Evolutionary conservation across 2,113 vertebrate genomes (phyloP), one percentile per base, ranked within the genome.

Genomic region (Vulpes vulpes): DNA sequence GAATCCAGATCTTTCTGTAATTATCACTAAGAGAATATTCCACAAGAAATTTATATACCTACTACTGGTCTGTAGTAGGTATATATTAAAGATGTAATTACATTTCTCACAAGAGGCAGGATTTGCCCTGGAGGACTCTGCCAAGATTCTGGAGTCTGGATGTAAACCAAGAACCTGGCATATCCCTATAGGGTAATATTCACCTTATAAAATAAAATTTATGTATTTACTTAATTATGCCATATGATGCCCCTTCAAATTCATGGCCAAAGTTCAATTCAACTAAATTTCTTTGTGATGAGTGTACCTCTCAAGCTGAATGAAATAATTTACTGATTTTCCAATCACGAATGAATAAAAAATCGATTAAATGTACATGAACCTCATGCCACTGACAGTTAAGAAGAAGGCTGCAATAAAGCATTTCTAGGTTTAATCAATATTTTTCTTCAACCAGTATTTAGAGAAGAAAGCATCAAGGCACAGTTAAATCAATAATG

Each of bases 181-280:
- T 93, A 87, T 97, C 92, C 96, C 96, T 71, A 15, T 51, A 91
- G 96, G 79, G 73, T 71, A 97, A 97, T 98, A 97, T 2, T 91
- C 97, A 98, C 97, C 67, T 97, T 97, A 89, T 97, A 97, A 98
- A 97, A 94, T 82, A 95, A 96, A 96, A 97, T 96, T 93, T 95
- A 97, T 97, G 67, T 97, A 91, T 98, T 98, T 97, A 96, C 57
- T 96, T 96, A 98, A 97, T 97, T 91, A 97, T 94, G 95, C 79
- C 93, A 89, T 91, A n/a, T 12, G 30, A 97, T 96, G 89, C 62
- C 59, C 78, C 67, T 89, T 95, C 71, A 91, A 53, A 89, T 89
- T 85, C 35, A 82, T 84, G 65, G 65, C 60, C 81, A 79, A 76
- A 91, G 79, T 89, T 97, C 86, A 97, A 82, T 60, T 74, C 65